Evolutionary conservation across 2,113 vertebrate genomes (phyloP), one percentile per base, ranked within the genome.

Genomic region (Poeciliopsis retropinna): DNA sequence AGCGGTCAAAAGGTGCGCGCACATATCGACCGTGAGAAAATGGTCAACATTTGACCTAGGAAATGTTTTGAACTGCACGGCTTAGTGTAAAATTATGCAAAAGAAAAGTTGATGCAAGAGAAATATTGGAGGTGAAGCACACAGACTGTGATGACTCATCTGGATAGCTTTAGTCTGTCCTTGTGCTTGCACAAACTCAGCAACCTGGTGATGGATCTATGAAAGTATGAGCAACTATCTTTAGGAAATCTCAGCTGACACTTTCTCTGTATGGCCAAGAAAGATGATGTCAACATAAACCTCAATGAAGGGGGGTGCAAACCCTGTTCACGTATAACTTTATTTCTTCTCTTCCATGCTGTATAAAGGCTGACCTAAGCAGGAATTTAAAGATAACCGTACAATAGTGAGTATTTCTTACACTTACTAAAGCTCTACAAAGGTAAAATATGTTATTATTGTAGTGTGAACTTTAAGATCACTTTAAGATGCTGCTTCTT

Each of bases 121-220:
- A n/a, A 74, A 78, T 32, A 81, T 31, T 67, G 27, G 27, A 64
- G 64, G 71, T 47, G 70, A 78, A 63, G 70, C 67, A 44, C 28
- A 70, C 62, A 82, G 29, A 76, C 13, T n/a, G 27, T 11, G 51
- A 69, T 91, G 85, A 89, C 65, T 91, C 85, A 91, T 82, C 64
- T 64, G 39, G 67, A 81, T 75, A 37, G 63, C 71, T 64, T 64
- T 66, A n/a, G 67, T 78, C 76, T 78, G 67, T 78, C 81, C 80
- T 81, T 3, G 73, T 73, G 72, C 70, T 54, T 72, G 70, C 44
- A 66, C 67, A 85, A 85, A 84, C 65, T 72, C 70, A 60, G 29
- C 62, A 86, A 78, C 44, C 73, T 61, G 67, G 65, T 65, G 73
- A 61, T 27, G 65, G 73, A 72, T 84, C 80, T 77, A 84, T 85